Percentiles rank a stretch among this genome's conserved stretches.
Evolutionary conservation across 1,140 invertebrate species (phyloP).

Genomic region (Trypoxylus dichotomus): DNA sequence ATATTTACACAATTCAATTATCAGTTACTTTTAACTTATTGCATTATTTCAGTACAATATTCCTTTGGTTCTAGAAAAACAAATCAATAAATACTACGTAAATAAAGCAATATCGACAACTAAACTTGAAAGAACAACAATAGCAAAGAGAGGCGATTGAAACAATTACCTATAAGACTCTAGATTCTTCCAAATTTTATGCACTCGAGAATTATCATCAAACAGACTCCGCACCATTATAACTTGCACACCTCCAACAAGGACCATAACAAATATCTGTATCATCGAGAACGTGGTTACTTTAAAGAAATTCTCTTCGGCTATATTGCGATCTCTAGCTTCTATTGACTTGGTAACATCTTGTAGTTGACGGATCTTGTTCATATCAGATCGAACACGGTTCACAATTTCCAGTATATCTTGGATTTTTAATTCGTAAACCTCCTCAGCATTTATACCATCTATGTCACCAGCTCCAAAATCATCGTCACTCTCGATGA

Average conservation of each 20-base stretch:
- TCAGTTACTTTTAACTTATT: no score
- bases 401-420: conserved; percentile 66
- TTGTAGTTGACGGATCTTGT: conserved; percentile 69
- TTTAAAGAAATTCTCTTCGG: conserved; percentile 73
- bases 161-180: not conserved
- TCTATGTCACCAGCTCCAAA: conserved; percentile 57
- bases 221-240: conserved; percentile 70
- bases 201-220: conserved; percentile 63
- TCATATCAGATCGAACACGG: conserved; percentile 62
- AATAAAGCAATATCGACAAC: not conserved
- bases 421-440: conserved; percentile 66
- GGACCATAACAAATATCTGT: conserved; percentile 70
- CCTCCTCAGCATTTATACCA: conserved; percentile 55
- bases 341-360: conserved; percentile 73
- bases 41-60: not conserved
- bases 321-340: conserved; percentile 76
- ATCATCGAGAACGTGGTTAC: conserved; percentile 74
- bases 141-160: not conserved
- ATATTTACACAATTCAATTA: no score
- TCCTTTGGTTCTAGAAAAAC: not conserved
- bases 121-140: not conserved
- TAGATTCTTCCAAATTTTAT: conserved; percentile 56
- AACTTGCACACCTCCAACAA: conserved; percentile 69
- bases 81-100: not conserved
- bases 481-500: conserved; percentile 64